These are phyloP conservation scores for Altica lythri DNA, from an alignment of 2,888 invertebrate species.

Conservation along the genomic window DNA sequence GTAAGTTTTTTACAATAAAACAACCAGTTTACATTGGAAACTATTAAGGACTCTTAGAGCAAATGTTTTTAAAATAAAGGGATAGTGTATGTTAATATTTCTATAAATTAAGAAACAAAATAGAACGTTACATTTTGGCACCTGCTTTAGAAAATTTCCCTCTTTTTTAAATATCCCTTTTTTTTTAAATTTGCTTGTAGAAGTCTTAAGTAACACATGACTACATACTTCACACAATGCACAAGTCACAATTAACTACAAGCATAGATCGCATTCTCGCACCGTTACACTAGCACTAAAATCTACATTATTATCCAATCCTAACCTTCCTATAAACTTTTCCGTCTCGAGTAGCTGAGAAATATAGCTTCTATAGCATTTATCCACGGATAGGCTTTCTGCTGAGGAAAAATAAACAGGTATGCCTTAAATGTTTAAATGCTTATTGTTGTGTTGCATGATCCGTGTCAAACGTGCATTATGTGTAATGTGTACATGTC, in stretches of 20 bases:
- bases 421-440: constrained; percentile 39
- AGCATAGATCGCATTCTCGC: constrained; percentile 39
- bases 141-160: too few species aligned
- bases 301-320: constrained; percentile 36
- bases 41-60: too few species aligned
- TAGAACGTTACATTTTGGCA: too few species aligned
- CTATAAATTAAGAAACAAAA: too few species aligned
- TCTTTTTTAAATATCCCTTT: too few species aligned
- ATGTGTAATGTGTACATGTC: constrained; percentile 40
- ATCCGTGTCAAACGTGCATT: constrained; percentile 37
- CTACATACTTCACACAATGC: constrained; percentile 52
- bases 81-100: too few species aligned
- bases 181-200: too few species aligned
- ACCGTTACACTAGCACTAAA: constrained; percentile 45
- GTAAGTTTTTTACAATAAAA: constrained; percentile 80
- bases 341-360: constrained; percentile 26
- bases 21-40: too few species aligned
- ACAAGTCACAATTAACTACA: constrained; percentile 46
- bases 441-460: constrained; percentile 39
- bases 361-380: constrained; percentile 46
- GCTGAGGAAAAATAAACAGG: constrained; percentile 42
- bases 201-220: too few species aligned
- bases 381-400: constrained; percentile 46
- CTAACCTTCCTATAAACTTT: constrained; percentile 31
- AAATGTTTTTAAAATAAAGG: too few species aligned